These are phyloP conservation scores for Dromiciops gliroides DNA, from an alignment of 2,113 vertebrate genomes.

Conservation along the genomic window DNA sequence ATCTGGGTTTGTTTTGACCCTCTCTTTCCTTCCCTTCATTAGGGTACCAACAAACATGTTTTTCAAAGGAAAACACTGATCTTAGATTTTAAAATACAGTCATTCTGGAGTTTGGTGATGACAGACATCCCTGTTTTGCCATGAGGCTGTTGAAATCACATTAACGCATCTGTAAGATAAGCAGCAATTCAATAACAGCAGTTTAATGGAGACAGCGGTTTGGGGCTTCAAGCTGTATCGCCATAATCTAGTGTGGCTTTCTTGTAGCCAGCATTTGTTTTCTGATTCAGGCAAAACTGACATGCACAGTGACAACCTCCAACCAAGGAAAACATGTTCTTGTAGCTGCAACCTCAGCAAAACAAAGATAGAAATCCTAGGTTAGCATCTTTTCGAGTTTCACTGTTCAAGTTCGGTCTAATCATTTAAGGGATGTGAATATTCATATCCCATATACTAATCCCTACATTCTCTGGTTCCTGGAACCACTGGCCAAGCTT, in stretches of 20 bases:
- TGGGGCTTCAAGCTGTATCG: not conserved
- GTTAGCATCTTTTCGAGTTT: not conserved
- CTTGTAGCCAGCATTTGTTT: not conserved
- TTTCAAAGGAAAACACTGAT: not conserved
- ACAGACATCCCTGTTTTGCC: not conserved
- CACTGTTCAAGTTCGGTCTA: not conserved
- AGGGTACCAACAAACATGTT: not conserved
- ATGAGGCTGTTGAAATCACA: not conserved
- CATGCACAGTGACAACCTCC: not conserved
- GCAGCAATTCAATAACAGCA: not conserved
- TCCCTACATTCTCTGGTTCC: not conserved
- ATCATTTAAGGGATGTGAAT: not conserved
- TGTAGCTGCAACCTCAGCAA: not conserved
- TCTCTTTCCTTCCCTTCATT: not conserved
- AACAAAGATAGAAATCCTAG: constrained; percentile 3
- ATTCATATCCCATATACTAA: not conserved
- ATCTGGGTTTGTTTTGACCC: not conserved
- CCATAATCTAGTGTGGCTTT: not conserved
- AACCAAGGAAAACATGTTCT: not conserved
- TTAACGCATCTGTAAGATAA: not conserved
- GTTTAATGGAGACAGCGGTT: not conserved
- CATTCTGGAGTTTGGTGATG: not conserved
- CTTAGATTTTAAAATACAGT: not conserved
- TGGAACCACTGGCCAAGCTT: not conserved
- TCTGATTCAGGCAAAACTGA: not conserved